Base-by-base conservation (phyloP, 2,797 vertebrate genomes). In the Orientallactaga sibirica region DNA sequence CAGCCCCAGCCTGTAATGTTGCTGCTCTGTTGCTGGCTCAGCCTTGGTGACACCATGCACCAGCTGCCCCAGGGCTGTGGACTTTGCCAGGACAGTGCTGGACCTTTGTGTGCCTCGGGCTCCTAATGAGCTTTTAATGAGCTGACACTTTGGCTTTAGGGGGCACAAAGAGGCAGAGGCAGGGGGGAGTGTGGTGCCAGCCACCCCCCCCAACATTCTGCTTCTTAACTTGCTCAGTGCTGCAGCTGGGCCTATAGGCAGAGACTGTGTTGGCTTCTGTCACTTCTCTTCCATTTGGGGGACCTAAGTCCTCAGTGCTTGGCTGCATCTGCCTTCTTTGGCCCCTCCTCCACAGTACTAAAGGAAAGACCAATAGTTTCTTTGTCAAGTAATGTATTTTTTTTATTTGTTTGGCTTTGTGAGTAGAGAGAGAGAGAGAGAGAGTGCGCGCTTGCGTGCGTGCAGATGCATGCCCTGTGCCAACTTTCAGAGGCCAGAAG, bases 81-180 rank as follows among this genome's bases (percentile, higher is more conserved):
- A 8, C 95, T 91, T 81, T 87, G 94, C 91, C 92, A 90, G 89
- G 81, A 78, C 89, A 61, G 85, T 20, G 2, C 83, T 73, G 70
- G 87, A 88, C 93, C 94, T 94, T 82, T 95, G n/a, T 85, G 85
- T 88, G 95, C 88, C 75, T 83, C 29, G n/a, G 93, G 95, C 96
- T 96, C 81, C 95, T 98, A 96, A 97, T 95, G 97, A 97, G 97
- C 92, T 96, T 97, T 97, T 97, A 97, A 97, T 97, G 97, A 98
- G 96, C 75, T 92, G 93, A 58, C 75, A 80, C 94, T 14, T 4
- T 22, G 48, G 89, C 97, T 95, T 86, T 76, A 58, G 74, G 96
- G 96, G 94, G 89, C 95, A 92, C 7, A 10, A 73, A 94, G 86
- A 86, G 86, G 91, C 96, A 95, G 73, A 37, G 33, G 33, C 33